Conservation (phyloP, 2,113 vertebrate species). For the Nannobrachium achirus region DNA sequence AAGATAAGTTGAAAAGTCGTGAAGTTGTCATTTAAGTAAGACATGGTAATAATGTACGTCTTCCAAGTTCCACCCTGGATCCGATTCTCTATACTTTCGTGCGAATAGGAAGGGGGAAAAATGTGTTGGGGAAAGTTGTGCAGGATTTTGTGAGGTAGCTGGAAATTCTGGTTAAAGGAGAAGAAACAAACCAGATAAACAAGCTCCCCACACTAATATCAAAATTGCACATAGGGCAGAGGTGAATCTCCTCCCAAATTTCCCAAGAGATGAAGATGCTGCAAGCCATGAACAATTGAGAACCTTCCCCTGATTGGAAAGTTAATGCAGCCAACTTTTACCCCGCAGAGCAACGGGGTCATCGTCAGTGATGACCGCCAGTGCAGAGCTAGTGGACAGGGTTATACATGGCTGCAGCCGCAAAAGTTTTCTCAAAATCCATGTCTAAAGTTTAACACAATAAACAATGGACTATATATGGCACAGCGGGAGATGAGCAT, state of each 20-base stretch:
- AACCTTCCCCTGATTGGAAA: background rate
- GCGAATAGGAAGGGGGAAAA: too few species aligned
- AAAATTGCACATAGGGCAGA: background rate
- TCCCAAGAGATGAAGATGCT: slow-evolving; percentile 25
- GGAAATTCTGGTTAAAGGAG: slow-evolving; percentile 14
- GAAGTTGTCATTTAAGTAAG: too few species aligned
- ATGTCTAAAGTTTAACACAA: too few species aligned
- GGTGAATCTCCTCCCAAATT: slow-evolving; percentile 15
- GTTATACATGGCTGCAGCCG: too few species aligned
- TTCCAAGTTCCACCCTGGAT: too few species aligned
- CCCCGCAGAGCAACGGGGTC: background rate
- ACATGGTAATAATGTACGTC: too few species aligned
- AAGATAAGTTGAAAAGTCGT: too few species aligned
- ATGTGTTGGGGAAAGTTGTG: background rate
- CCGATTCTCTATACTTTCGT: too few species aligned
- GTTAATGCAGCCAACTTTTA: slow-evolving; percentile 23
- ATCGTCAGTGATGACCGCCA: slow-evolving; percentile 2
- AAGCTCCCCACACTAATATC: slow-evolving; percentile 2
- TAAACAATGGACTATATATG: too few species aligned
- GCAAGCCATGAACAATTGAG: slow-evolving; percentile 7
- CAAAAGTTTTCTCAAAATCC: too few species aligned
- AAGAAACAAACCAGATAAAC: background rate
- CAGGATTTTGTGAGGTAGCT: slow-evolving; percentile 11
- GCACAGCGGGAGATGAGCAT: too few species aligned
- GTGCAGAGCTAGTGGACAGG: too few species aligned